Conservation (phyloP, 92 coral and sea anemone genomes). For the Muricea muricata region DNA sequence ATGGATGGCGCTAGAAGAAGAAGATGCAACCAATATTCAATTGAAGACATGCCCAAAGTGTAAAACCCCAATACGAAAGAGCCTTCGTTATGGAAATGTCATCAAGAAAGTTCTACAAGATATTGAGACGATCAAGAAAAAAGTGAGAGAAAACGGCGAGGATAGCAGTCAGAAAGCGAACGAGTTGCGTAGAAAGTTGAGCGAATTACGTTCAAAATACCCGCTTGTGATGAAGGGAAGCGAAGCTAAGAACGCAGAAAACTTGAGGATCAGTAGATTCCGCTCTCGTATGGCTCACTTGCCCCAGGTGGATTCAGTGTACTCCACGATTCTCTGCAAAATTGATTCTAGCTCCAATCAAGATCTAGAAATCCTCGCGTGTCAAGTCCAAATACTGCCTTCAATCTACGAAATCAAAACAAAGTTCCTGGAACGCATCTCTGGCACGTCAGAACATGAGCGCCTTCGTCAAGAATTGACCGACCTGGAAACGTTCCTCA, state of each 20-base stretch:
- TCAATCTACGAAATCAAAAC: constrained; percentile 68
- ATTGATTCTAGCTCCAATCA: constrained; percentile 60
- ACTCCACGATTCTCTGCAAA: constrained; percentile 49
- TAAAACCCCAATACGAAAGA: constrained; percentile 78
- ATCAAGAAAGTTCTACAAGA: constrained; percentile 72
- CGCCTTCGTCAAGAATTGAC: constrained; percentile 40
- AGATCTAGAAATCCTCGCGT: constrained; percentile 69
- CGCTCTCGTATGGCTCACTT: background rate
- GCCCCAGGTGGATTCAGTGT: constrained; percentile 27
- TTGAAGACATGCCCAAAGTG: constrained; percentile 85
- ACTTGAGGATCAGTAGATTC: background rate
- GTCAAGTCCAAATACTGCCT: constrained; percentile 64
- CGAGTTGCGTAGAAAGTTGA: constrained; percentile 6
- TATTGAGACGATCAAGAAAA: constrained; percentile 69
- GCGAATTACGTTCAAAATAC: constrained; percentile 11
- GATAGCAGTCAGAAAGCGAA: constrained; percentile 13
- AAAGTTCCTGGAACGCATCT: constrained; percentile 47
- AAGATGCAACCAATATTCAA: constrained; percentile 49
- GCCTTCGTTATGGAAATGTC: constrained; percentile 80
- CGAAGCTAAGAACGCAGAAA: background rate
- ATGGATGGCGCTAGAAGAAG: constrained; percentile 69
- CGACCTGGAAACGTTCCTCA: constrained; percentile 26
- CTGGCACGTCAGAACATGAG: background rate
- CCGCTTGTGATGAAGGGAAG: constrained; percentile 20
- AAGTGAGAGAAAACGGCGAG: constrained; percentile 62